Evolutionary conservation across 2,888 invertebrate genomes (phyloP), one percentile per base, ranked within the genome.

Genomic region (Hedychridium roseum): DNA sequence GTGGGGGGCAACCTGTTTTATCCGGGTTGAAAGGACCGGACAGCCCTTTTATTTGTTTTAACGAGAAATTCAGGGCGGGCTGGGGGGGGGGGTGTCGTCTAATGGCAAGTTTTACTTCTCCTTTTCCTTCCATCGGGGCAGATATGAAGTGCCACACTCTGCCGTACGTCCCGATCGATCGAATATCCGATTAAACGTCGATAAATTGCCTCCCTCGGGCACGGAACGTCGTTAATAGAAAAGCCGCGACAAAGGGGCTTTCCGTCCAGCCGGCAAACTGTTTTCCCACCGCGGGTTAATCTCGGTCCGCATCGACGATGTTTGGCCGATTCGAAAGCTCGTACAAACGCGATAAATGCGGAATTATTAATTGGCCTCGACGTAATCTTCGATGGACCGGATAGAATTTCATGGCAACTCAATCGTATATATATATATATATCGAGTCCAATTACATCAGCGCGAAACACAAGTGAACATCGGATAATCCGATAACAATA

Each of bases 121-220:
- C 39, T 42, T 53, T 61, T 50, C 39, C 47, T 50, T 54, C 40
- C 46, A 51, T 35, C 53, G 28, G 46, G 54, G 47, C 41, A 52
- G 59, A 73, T 77, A 78, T 77, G 74, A 78, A 78, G 77, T 76
- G 76, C 76, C 74, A 73, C 72, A 74, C 71, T 71, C 39, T 54
- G 28, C 27, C 46, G 44, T 36, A 46, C n/a, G 31, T 42, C 11
- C 14, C 11, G 14, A 9, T 20, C 27, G 14, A 23, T 44, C 23
- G 16, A 28, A 31, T 35, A 50, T 37, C 44, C 34, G 43, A 42
- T 43, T 30, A 46, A 61, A 43, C 38, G 53, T 52, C 44, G 54
- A 52, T 61, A 48, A 54, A 43, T 40, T 73, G 71, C 73, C 66
- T 57, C 57, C 54, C 60, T 70, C 54, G 66, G 68, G 68, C 70